These are phyloP conservation scores for Crotalus viridis DNA, from an alignment of 2,113 vertebrate genomes.

Conservation along the genomic window DNA sequence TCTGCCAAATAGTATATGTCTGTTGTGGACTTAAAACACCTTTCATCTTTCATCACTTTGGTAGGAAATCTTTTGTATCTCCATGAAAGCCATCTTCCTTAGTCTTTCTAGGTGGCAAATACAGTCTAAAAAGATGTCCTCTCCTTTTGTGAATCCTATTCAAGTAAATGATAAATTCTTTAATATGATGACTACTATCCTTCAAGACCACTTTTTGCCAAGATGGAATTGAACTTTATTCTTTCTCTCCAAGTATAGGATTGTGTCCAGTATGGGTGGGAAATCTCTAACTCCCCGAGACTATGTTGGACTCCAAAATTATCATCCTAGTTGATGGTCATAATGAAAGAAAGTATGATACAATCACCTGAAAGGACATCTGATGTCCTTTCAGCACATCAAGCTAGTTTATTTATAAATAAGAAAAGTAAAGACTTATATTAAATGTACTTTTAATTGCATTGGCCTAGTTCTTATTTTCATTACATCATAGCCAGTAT, in stretches of 20 bases:
- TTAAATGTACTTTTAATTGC: slow-evolving; percentile 15
- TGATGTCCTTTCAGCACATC: not conserved
- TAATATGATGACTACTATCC: not conserved
- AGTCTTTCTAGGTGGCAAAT: not conserved
- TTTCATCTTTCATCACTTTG: not conserved
- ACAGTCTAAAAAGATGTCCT: not conserved
- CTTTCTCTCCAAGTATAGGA: not conserved
- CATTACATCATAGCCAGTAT: not conserved
- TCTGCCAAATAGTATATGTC: not conserved
- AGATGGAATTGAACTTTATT: not conserved
- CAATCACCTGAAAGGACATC: not conserved
- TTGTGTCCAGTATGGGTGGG: not conserved
- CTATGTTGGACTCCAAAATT: not conserved
- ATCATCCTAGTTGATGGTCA: not conserved
- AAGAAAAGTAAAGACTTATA: slow-evolving; percentile 24
- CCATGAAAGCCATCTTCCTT: not conserved
- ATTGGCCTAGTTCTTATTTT: not conserved
- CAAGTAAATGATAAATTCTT: too few relatives aligned
- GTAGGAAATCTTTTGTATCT: not conserved
- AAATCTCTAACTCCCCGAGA: not conserved
- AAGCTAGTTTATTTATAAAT: not conserved
- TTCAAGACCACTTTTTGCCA: not conserved
- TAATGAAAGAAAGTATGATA: not conserved
- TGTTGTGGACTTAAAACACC: not conserved
- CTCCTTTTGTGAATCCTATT: not conserved